Evolutionary conservation across 64 coral and sea anemone species (phyloP).

Genomic region (Orbicella faveolata): DNA sequence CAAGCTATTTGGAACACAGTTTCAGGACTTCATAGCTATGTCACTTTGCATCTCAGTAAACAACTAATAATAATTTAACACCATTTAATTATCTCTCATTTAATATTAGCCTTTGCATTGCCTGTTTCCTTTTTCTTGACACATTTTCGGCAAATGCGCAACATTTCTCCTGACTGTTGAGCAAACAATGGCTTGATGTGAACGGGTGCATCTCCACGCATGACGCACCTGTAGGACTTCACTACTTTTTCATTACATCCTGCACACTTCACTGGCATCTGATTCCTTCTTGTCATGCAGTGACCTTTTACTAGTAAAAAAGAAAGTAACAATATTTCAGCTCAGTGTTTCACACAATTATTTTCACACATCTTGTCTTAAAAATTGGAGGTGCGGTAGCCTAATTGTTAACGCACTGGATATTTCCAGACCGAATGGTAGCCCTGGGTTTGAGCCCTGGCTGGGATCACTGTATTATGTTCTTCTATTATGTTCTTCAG

Average conservation of each 20-base stretch:
- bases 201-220: slow-evolving; percentile 37
- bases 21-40: no score
- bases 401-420: no score
- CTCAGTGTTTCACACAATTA: background rate
- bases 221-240: slow-evolving; percentile 78
- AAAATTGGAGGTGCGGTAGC: no score
- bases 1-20: no score
- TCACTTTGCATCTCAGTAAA: background rate
- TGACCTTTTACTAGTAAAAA: slow-evolving; percentile 21
- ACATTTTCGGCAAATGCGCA: slow-evolving; percentile 83
- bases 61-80: background rate
- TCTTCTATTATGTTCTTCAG: no score
- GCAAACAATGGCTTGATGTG: slow-evolving; percentile 77
- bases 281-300: slow-evolving; percentile 48
- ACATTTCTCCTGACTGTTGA: slow-evolving; percentile 26
- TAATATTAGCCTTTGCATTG: background rate
- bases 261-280: slow-evolving; percentile 68
- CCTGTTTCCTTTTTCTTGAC: slow-evolving; percentile 39
- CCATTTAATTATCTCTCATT: background rate
- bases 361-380: no score
- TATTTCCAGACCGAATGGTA: no score
- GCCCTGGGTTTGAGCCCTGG: no score
- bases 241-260: slow-evolving; percentile 74
- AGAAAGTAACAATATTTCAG: background rate
- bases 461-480: no score